Conservation (phyloP, 2,888 invertebrate species). For the Lasioglossum vierecki region DNA sequence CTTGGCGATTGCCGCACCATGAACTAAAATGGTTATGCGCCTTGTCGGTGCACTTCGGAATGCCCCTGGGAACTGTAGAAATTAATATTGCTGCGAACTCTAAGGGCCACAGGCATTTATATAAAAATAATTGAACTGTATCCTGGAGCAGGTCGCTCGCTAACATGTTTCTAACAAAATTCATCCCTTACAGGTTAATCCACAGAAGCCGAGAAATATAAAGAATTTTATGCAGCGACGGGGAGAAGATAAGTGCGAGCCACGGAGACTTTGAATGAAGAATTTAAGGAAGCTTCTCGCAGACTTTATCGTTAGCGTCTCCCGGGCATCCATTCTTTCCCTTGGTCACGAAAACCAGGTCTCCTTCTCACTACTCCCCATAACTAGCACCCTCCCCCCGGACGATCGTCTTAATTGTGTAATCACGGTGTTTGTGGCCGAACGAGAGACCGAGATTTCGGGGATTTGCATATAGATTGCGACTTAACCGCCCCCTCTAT, state of each 20-base stretch:
- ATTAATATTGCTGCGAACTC: neutral
- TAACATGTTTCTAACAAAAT: neutral
- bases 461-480: slow-evolving; percentile 66
- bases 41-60: neutral
- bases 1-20: neutral
- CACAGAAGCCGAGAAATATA: neutral
- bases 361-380: slow-evolving; percentile 28
- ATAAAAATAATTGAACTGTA: neutral
- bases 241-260: neutral
- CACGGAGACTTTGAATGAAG: neutral
- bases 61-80: neutral
- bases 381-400: slow-evolving; percentile 36
- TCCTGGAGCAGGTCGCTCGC: neutral
- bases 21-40: neutral
- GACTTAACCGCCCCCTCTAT: slow-evolving; percentile 39
- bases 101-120: neutral
- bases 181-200: neutral
- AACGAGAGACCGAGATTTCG: slow-evolving; percentile 53
- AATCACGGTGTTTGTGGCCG: slow-evolving; percentile 64
- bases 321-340: slow-evolving; percentile 47
- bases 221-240: neutral
- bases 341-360: slow-evolving; percentile 35
- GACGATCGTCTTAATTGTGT: slow-evolving; percentile 58
- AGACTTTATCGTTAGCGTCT: slow-evolving; percentile 2
- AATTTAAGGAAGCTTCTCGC: neutral